Evolutionary conservation across 2,888 invertebrate species (phyloP), one percentile per base, ranked within the genome.

Genomic region (Stenodera caucasica): DNA sequence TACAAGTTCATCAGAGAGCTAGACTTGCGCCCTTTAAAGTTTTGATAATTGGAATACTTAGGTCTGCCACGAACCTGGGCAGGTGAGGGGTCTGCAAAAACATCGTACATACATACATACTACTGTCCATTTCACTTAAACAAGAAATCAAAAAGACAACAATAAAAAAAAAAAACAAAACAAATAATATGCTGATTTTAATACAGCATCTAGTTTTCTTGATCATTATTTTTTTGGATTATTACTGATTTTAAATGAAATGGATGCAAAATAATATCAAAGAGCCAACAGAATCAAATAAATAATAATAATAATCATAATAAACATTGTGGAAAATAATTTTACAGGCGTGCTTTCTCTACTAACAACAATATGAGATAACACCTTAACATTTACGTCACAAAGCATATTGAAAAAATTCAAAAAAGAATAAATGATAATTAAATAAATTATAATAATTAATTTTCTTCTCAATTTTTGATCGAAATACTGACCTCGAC

Each of bases 1-100:
- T 92, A 92, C 88, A 94, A 87, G 88, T 94, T 94, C 92, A 94
- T 92, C 86, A 94, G 89, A 83, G 93, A 94, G 89, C 91, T 93
- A 85, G 93, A 93, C 86, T 93, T 93, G 89, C 93, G 90, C 77
- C 85, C 81, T 87, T 91, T 91, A 89, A 92, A 91, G 90, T 90
- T 91, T 88, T 89, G 89, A 88, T 89, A 89, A 86, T 88, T 88
- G 82, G 89, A 85, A 86, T 89, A 90, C 87, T 90, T 90, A 87
- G 89, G 88, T 85, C 90, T 87, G 86, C 89, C 89, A 84, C 90
- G 89, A 83, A 89, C 85, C 84, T 91, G 88, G 82, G 82, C 82
- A 77, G 86, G 86, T 84, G 90, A 90, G 84, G 88, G 89, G 85
- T 93, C 92, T 89, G 92, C 86, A 90, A 90, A 87, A 86, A 89